Evolutionary conservation across 2,888 invertebrate species (phyloP), one percentile per base, ranked within the genome.

Genomic region (Tigriopus californicus): DNA sequence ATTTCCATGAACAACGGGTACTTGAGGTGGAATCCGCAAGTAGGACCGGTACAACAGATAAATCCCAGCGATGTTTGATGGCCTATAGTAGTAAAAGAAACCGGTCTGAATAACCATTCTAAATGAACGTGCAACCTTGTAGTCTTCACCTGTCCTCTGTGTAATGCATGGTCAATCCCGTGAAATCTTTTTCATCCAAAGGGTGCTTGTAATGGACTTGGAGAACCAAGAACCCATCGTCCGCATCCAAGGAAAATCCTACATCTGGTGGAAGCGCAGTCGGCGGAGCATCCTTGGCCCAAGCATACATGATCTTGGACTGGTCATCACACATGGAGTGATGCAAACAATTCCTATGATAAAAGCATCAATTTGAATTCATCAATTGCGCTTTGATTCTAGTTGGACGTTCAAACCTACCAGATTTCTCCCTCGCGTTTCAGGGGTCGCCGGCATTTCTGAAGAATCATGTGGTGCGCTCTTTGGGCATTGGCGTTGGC

Each of bases 241-340:
- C 71, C 20, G 70, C 71, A 5, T 73, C 78, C 6, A 78, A 70
- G 41, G 73, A 69, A 65, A 78, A 77, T 11, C 73, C 77, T 18
- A 78, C 78, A 64, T 73, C 73, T 67, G 66, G 41, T 61, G 78
- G 78, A 4, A 79, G 69, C 12, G 66, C 65, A 1, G 77, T 71
- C 33, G 73, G 67, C 1, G 76, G 76, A 0, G 78, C 79, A 66
- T 79, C 77, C 70, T 77, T 72, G 1, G 77, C 78, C 79, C 78
- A 79, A 2, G 77, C 78, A 67, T 76, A 79, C 53, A 78, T 67
- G 49, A 79, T 78, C 61, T 72, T 71, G 63, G 65, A 61, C 5
- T 61, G 67, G 8, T 62, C 67, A 22, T 62, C 64, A 62, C 73
- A 74, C 18, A 72, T 67, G 46, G 66, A 67, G 62, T 68, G 68